Base-by-base conservation (phyloP, 2,113 vertebrate species). In the Pterophyllum scalare region DNA sequence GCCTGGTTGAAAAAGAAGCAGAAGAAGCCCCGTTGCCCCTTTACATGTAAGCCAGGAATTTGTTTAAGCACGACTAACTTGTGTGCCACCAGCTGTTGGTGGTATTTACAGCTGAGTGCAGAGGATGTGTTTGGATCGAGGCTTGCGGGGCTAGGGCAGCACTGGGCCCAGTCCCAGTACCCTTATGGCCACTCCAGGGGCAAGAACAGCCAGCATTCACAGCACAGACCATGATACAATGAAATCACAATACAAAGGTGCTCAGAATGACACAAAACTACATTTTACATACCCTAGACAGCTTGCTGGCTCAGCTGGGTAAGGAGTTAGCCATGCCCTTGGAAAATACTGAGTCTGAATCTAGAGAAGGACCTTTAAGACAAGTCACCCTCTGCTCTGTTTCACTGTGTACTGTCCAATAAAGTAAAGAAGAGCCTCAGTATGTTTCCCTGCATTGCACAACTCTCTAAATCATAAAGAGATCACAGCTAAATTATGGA, bases 71-170 rank as follows among this genome's bases (percentile, higher is more conserved):
- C 89, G 90, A 94, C 88, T 95, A 95, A 93, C 91, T 92, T 82
- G 90, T 77, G 90, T 84, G 95, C 96, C 96, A 96, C 93, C 92
- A 96, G 96, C 96, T 93, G 93, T 94, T 94, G 83, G 89, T 96
- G 96, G 93, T 95, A 96, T 96, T 96, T 96, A 95, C 94, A 95
- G 91, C 91, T 90, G 91, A 94, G 90, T 94, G 94, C 92, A 84
- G 89, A 90, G 84, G 77, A 93, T 85, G 91, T 84, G 92, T 93
- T 93, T 93, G 92, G 91, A 89, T 80, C 38, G 19, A 80, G 60
- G 89, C 90, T 82, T 38, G 65, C 77, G 78, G 90, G 90, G 82
- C 79, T 83, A 35, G 62, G 33, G 79, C 88, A 57, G 83, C 83
- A 56, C 78, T 84, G 80, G 92, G 87, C 85, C 82, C 79, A 11